A percentile compares a stretch with the other conserved stretches of the same genome.
These are phyloP conservation scores for Pandemis cinnamomeana DNA, from an alignment of 2,888 invertebrate genomes.

Conservation along the genomic window DNA sequence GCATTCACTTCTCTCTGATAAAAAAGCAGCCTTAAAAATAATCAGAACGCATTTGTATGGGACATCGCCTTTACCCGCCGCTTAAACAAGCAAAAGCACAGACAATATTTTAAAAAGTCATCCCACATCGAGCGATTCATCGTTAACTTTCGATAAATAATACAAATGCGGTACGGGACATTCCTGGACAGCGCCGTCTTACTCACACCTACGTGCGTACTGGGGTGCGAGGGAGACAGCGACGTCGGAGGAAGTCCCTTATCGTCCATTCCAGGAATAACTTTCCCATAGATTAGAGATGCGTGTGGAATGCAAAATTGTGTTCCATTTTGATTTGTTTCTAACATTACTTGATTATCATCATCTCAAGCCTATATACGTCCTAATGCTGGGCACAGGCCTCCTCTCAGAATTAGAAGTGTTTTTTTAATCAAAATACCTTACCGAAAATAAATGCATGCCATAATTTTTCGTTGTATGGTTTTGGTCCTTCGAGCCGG, in stretches of 20 bases:
- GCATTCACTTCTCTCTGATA: no score
- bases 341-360: neutral
- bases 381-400: no score
- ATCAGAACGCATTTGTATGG: constrained; percentile 15
- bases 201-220: constrained; percentile 41
- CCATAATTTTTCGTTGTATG: neutral
- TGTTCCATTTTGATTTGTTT: constrained; percentile 45
- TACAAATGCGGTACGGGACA: constrained; percentile 73
- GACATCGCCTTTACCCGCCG: constrained; percentile 23
- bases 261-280: constrained; percentile 81
- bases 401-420: no score
- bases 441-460: no score
- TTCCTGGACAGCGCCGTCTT: constrained; percentile 61
- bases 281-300: constrained; percentile 78
- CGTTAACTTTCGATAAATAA: constrained; percentile 69
- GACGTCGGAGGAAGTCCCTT: constrained; percentile 68
- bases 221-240: constrained; percentile 53
- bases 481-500: neutral
- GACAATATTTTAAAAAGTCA: constrained; percentile 42
- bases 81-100: constrained; percentile 41
- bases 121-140: constrained; percentile 41
- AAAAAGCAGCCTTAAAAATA: neutral
- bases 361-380: no score
- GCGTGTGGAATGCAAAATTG: constrained; percentile 70
- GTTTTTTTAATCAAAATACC: no score